Base-by-base conservation (phyloP, 1,140 invertebrate species). In the Brachionus rotundiformis region DNA sequence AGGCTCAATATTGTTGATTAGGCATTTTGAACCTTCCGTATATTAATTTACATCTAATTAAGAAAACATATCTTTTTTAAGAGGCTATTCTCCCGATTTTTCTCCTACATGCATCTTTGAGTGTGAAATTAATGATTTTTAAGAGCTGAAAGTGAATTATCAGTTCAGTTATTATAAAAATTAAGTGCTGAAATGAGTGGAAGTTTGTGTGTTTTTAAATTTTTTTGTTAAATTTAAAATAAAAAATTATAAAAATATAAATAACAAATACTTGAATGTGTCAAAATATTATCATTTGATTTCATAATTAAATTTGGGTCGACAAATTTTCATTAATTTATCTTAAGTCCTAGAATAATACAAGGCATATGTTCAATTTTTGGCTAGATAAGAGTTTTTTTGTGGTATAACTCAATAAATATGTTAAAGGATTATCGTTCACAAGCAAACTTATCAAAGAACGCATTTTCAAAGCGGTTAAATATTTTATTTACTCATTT, bases 211-310 rank as follows among this genome's bases (percentile, higher is more conserved):
- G n/a, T n/a, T n/a, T n/a, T n/a, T n/a, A 10, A 39, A 39, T 6
- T 11, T 39, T 39, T 39, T 36, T 36, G 7, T 39, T 39, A 39
- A 10, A 39, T 6, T 39, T 39, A 7, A 39, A 39, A 39, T 10
- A 39, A 7, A 39, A 39, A 39, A 39, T 36, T 36, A 36, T 5
- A 8, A 5, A 5, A 5, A 36, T 5, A 36, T 36, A 54, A 8
- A 54, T 54, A 54, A 54, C 6, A 54, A 54, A n/a, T 54, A 54
- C 47, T 54, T 54, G 16, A 54, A 54, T 54, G 23, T 54, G 47
- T 54, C 47, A 16, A 54, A 54, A 54, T 54, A 19, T 54, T 54
- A 54, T 54, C 47, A 54, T 16, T 25, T 19, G n/a, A 19, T 54
- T 54, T 54, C 23, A 16, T 54, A 54, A 54, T 16, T 19, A 54